A percentile compares a stretch with the other conserved stretches of the same genome.
Evolutionary conservation across 2,888 invertebrate species (phyloP).

Genomic region (Xylota sylvarum): DNA sequence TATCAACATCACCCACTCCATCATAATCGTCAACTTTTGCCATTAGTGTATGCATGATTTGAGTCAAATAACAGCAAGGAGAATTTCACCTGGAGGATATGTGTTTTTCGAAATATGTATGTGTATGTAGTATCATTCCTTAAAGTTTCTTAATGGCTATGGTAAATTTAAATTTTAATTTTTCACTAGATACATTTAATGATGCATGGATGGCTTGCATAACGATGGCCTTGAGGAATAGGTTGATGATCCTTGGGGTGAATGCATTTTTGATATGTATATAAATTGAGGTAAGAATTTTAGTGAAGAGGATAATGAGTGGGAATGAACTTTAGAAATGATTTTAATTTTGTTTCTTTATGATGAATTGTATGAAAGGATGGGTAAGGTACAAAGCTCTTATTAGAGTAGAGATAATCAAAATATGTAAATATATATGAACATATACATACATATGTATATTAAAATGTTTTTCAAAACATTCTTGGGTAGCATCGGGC

Average conservation of each 20-base stretch:
- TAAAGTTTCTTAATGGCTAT: too few relatives aligned
- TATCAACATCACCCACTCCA: not conserved
- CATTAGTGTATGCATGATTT: not conserved
- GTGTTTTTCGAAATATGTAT: too few relatives aligned
- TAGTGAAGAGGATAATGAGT: not conserved
- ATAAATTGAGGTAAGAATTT: not conserved
- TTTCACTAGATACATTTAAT: not conserved
- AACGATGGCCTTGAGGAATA: not conserved
- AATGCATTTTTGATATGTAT: not conserved
- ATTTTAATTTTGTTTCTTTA: not conserved
- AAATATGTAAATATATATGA: too few relatives aligned
- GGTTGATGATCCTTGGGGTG: not conserved
- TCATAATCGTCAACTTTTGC: not conserved
- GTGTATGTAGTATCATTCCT: too few relatives aligned
- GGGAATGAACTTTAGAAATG: not conserved
- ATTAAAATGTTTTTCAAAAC: too few relatives aligned
- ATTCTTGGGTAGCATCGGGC: too few relatives aligned
- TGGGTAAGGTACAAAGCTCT: too few relatives aligned
- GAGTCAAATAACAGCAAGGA: too few relatives aligned
- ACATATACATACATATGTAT: too few relatives aligned
- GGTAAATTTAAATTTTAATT: not conserved
- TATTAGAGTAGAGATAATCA: too few relatives aligned
- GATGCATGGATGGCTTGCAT: not conserved
- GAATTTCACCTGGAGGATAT: too few relatives aligned
- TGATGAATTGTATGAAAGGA: too few relatives aligned